Conservation (phyloP, 2,888 invertebrate species). For the Drosophila lutescens region DNA sequence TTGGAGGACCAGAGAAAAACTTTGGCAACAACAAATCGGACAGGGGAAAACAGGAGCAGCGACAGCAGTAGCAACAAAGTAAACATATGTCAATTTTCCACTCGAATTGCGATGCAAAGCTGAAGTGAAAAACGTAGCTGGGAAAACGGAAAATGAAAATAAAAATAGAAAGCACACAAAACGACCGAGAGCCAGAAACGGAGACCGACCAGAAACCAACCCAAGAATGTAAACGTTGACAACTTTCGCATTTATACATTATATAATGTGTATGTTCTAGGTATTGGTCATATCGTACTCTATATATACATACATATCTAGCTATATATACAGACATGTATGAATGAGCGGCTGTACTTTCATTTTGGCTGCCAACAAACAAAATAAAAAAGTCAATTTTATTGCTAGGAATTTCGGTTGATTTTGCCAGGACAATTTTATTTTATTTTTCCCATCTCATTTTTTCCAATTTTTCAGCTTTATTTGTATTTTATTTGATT, state of each 20-base stretch:
- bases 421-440: slow-evolving; percentile 28
- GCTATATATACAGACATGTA: slow-evolving; percentile 7
- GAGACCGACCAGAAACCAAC: slow-evolving; percentile 48
- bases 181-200: slow-evolving; percentile 19
- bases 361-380: slow-evolving; percentile 69
- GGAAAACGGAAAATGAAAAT: slow-evolving; percentile 45
- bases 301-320: slow-evolving; percentile 22
- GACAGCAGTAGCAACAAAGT: slow-evolving; percentile 66
- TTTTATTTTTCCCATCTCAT: slow-evolving; percentile 21
- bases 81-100: slow-evolving; percentile 82
- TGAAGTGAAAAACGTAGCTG: slow-evolving; percentile 66
- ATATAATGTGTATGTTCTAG: slow-evolving; percentile 25
- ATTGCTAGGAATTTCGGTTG: slow-evolving; percentile 49
- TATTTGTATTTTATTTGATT: slow-evolving; percentile 65
- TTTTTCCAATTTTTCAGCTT: slow-evolving; percentile 34
- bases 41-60: slow-evolving; percentile 27
- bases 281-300: slow-evolving; percentile 11
- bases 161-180: slow-evolving; percentile 46
- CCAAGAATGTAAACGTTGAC: slow-evolving; percentile 67
- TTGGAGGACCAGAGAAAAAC: slow-evolving; percentile 26
- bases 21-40: slow-evolving; percentile 28
- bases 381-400: slow-evolving; percentile 65
- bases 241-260: slow-evolving; percentile 46
- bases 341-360: slow-evolving; percentile 50
- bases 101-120: slow-evolving; percentile 79